These are phyloP conservation scores for Drosophila melanocephala DNA, from an alignment of 2,888 invertebrate species.

Conservation along the genomic window DNA sequence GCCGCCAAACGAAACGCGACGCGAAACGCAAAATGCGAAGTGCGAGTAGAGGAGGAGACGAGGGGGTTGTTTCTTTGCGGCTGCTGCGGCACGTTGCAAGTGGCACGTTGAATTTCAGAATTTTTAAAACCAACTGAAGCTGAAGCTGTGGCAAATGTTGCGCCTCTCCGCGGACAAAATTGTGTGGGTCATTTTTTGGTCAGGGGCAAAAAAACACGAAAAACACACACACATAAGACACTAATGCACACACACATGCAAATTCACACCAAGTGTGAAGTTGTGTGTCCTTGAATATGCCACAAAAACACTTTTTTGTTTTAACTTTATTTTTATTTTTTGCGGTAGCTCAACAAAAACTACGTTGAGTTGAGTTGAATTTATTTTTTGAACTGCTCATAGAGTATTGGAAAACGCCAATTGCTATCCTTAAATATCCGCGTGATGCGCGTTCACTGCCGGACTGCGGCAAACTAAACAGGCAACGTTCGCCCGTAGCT, in stretches of 20 bases:
- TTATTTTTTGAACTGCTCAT: conserved; percentile 14
- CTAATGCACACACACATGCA: conserved; percentile 15
- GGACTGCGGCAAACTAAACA: conserved; percentile 78
- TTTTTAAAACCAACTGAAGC: conserved; percentile 53
- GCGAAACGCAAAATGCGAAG: conserved; percentile 32
- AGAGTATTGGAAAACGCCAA: conserved; percentile 1
- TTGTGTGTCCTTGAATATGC: conserved; percentile 23
- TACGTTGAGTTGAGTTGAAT: conserved; percentile 19
- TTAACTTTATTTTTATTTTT: conserved; percentile 7
- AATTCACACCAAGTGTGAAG: conserved; percentile 3
- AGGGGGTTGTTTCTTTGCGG: conserved; percentile 54
- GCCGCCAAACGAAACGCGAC: conserved; percentile 38
- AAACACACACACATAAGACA: conserved; percentile 18
- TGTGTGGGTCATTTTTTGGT: conserved; percentile 52
- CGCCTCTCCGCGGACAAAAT: conserved; percentile 47
- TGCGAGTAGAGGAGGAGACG: background rate
- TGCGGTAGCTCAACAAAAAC: conserved; percentile 40
- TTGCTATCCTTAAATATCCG: conserved; percentile 53
- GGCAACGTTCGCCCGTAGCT: conserved; percentile 29
- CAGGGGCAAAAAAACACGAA: background rate
- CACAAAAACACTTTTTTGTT: conserved; percentile 18
- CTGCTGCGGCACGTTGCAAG: conserved; percentile 55
- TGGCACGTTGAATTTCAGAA: conserved; percentile 69
- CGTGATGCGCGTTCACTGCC: conserved; percentile 70
- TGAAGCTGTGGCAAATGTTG: conserved; percentile 40